phyloP scores from a whole-genome alignment of 2,113 vertebrate species.

The Abramis brama region DNA sequence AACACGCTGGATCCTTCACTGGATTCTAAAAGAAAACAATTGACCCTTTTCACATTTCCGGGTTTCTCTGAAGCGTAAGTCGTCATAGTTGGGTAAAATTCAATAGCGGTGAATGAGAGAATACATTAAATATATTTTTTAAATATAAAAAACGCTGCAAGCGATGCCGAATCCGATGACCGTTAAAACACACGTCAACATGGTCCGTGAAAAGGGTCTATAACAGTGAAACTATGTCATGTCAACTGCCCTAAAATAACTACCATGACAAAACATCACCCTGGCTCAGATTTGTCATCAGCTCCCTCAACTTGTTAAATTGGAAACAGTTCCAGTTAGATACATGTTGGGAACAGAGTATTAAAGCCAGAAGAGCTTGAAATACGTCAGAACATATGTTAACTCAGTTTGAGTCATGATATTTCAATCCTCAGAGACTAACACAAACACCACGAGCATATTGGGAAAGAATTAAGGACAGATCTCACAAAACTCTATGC shows the following conservation, averaged over 20 bases:
- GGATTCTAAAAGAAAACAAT: neutral
- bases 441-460: conserved; percentile 76
- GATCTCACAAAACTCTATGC: conserved; percentile 71
- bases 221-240: neutral
- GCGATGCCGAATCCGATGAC: too few species aligned
- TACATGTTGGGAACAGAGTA: conserved; percentile 61
- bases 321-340: conserved; percentile 65
- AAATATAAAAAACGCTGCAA: too few species aligned
- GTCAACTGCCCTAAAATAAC: conserved; percentile 3
- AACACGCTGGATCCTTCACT: too few species aligned
- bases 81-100: too few species aligned
- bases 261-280: conserved; percentile 54
- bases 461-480: conserved; percentile 76
- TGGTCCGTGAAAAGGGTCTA: neutral
- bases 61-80: too few species aligned
- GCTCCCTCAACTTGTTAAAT: conserved; percentile 9
- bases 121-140: too few species aligned
- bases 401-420: conserved; percentile 69
- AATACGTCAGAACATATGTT: conserved; percentile 77
- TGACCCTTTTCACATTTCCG: too few species aligned
- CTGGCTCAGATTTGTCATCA: conserved; percentile 43
- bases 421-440: conserved; percentile 67
- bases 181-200: too few species aligned
- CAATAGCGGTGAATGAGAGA: too few species aligned
- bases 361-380: conserved; percentile 58